Evolutionary conservation across 2,113 vertebrate species (phyloP).

Genomic region (Oxyura jamaicensis): DNA sequence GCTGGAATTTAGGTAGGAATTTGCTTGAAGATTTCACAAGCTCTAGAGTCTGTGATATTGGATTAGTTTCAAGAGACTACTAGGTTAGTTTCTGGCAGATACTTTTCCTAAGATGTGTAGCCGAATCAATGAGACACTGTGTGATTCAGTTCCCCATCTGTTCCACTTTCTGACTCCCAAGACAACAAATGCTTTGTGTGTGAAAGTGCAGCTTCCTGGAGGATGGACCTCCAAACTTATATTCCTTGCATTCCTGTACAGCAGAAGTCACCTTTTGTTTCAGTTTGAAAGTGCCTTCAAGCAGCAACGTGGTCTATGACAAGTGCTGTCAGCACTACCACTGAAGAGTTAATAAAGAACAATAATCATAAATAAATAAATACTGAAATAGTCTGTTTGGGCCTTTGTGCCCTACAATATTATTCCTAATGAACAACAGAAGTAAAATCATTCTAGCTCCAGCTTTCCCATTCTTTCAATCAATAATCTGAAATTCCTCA

Average conservation of each 20-base stretch:
- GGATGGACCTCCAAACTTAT: neutral
- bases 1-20: neutral
- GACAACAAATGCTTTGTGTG: neutral
- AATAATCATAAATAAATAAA: neutral
- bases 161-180: neutral
- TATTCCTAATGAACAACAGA: neutral
- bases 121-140: neutral
- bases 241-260: neutral
- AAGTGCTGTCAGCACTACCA: neutral
- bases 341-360: neutral
- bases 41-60: neutral
- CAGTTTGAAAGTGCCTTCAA: neutral
- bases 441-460: neutral
- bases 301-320: neutral
- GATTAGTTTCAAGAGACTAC: neutral
- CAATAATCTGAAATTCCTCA: neutral
- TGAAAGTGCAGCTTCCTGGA: accelerated
- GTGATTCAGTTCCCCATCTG: neutral
- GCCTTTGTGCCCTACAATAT: neutral
- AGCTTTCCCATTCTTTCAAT: neutral
- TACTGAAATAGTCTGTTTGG: neutral
- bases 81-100: neutral
- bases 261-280: neutral
- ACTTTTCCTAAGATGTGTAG: neutral
- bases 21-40: neutral